These are phyloP conservation scores for Cephalotes varians DNA, from an alignment of 2,888 invertebrate genomes.

Conservation along the genomic window DNA sequence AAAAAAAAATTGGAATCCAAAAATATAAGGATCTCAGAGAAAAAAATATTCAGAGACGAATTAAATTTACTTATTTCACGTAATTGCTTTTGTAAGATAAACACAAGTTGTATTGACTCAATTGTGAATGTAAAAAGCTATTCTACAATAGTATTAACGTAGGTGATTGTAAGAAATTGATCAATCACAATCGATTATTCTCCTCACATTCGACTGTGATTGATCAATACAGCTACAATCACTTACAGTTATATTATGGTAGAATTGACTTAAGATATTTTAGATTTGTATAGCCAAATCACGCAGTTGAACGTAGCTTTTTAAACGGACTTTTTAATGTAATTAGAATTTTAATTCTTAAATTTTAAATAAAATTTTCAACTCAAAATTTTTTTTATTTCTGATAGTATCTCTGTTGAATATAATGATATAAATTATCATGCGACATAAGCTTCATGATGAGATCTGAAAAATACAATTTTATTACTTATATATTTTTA, in stretches of 20 bases:
- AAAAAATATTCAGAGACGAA: background rate
- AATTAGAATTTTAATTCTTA: background rate
- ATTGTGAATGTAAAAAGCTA: too few relatives aligned
- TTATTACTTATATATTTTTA: background rate
- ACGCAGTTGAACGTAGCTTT: background rate
- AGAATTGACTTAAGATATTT: background rate
- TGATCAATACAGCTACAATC: too few relatives aligned
- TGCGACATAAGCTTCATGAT: background rate
- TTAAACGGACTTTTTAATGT: background rate
- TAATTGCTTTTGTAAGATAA: constrained; percentile 16
- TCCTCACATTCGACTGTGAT: too few relatives aligned
- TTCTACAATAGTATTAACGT: too few relatives aligned
- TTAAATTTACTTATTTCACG: background rate
- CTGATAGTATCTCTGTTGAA: background rate
- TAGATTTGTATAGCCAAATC: constrained; percentile 25
- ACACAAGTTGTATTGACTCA: too few relatives aligned
- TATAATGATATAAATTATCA: background rate
- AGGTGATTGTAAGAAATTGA: too few relatives aligned
- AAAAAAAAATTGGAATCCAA: background rate
- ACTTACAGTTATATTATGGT: too few relatives aligned
- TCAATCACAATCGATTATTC: too few relatives aligned
- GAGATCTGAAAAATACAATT: background rate
- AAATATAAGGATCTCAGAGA: background rate
- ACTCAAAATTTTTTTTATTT: background rate
- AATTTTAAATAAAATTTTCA: constrained; percentile 8